phyloP scores from a whole-genome alignment of 2,113 vertebrate species.

The Cyprinodon variegatus region DNA sequence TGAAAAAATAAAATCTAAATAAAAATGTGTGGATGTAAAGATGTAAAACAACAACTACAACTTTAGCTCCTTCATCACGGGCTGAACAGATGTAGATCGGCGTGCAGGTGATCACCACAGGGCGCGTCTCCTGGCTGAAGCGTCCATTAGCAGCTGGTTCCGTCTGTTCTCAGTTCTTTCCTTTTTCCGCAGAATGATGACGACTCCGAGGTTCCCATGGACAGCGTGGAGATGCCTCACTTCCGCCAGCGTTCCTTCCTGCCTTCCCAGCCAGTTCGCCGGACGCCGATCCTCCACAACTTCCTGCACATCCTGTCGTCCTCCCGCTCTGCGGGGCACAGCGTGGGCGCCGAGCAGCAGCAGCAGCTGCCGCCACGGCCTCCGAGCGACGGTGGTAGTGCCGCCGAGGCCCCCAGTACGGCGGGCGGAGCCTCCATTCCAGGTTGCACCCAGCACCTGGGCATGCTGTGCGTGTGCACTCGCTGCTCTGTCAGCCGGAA shows the following conservation, averaged over 20 bases:
- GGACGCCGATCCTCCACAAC: slow-evolving; percentile 98
- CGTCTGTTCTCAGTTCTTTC: too few relatives aligned
- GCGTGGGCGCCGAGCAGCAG: slow-evolving; percentile 86
- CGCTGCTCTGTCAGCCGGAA: slow-evolving; percentile 89
- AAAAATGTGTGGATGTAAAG: too few relatives aligned
- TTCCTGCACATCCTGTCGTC: slow-evolving; percentile 98
- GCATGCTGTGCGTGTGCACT: slow-evolving; percentile 93
- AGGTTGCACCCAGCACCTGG: slow-evolving; percentile 96
- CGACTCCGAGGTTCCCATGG: slow-evolving; percentile 94
- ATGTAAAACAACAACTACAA: too few relatives aligned
- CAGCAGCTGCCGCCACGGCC: slow-evolving; percentile 77
- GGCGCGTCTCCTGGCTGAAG: too few relatives aligned
- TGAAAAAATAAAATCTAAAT: too few relatives aligned
- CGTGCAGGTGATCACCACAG: too few relatives aligned
- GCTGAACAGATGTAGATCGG: too few relatives aligned
- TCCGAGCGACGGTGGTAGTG: slow-evolving; percentile 82
- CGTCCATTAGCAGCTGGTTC: too few relatives aligned
- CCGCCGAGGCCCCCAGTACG: slow-evolving; percentile 84
- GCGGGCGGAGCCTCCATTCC: slow-evolving; percentile 84
- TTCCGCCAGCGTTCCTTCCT: slow-evolving; percentile 95
- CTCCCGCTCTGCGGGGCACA: slow-evolving; percentile 90
- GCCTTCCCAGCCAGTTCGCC: slow-evolving; percentile 94
- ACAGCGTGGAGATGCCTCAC: slow-evolving; percentile 94
- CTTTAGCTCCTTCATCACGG: too few relatives aligned
- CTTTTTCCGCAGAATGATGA: slow-evolving; percentile 86